phyloP scores from a whole-genome alignment of 2,888 invertebrate genomes.

The Prosapia bicincta region DNA sequence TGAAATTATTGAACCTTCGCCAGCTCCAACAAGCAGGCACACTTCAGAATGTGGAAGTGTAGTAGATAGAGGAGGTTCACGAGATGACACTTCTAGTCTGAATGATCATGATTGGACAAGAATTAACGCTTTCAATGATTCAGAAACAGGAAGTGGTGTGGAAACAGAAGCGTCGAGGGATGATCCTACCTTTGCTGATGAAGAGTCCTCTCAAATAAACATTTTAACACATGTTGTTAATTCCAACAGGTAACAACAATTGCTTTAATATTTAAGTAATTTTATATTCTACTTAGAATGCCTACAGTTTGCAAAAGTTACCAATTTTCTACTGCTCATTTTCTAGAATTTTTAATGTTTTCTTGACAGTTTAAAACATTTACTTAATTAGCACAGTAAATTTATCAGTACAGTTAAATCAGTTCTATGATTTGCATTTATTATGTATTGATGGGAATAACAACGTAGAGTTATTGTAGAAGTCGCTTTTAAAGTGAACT shows the following conservation, averaged over 20 bases:
- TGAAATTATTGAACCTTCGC: slow-evolving; percentile 54
- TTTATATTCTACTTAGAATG: too few relatives aligned
- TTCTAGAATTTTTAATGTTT: too few relatives aligned
- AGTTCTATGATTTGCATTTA: too few relatives aligned
- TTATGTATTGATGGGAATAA: too few relatives aligned
- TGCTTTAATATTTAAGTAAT: too few relatives aligned
- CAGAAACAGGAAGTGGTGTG: slow-evolving; percentile 21
- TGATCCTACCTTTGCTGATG: slow-evolving; percentile 21
- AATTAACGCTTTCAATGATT: slow-evolving; percentile 25
- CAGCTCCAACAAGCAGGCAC: background rate
- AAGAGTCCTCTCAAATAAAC: background rate
- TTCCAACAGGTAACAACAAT: slow-evolving; percentile 24
- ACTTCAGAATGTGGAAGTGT: slow-evolving; percentile 10
- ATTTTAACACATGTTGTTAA: slow-evolving; percentile 8
- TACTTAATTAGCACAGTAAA: too few relatives aligned
- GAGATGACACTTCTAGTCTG: slow-evolving; percentile 28
- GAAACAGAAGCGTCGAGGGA: background rate
- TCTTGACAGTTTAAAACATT: too few relatives aligned
- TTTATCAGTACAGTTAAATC: too few relatives aligned
- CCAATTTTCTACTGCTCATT: too few relatives aligned
- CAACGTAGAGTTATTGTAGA: too few relatives aligned
- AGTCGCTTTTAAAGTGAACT: too few relatives aligned
- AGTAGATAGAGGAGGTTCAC: background rate
- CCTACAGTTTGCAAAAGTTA: too few relatives aligned
- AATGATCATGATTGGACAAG: slow-evolving; percentile 32